These are phyloP conservation scores for Pristionchus maxplancki DNA, from an alignment of 2,888 invertebrate genomes.

Conservation along the genomic window DNA sequence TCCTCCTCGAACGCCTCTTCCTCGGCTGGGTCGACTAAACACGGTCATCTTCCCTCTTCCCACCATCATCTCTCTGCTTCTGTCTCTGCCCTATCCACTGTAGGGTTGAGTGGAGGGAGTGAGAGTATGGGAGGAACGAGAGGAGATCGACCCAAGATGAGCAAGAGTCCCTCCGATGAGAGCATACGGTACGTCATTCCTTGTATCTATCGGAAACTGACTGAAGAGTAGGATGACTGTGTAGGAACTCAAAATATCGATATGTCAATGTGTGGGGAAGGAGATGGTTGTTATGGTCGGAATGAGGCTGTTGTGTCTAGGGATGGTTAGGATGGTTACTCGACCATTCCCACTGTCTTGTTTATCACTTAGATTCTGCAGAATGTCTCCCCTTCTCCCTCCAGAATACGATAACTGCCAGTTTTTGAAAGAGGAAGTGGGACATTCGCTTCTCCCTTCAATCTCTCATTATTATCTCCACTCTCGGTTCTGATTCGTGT, in stretches of 20 bases:
- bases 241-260: too few relatives aligned
- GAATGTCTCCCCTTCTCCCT: neutral
- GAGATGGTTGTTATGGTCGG: too few relatives aligned
- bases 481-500: neutral
- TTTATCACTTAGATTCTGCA: slow-evolving; percentile 2
- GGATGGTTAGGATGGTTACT: too few relatives aligned
- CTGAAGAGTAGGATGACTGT: neutral
- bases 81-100: slow-evolving; percentile 64
- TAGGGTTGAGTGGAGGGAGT: slow-evolving; percentile 12
- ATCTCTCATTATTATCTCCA: neutral
- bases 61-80: slow-evolving; percentile 60
- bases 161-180: slow-evolving; percentile 73
- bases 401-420: neutral
- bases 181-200: slow-evolving; percentile 67
- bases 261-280: too few relatives aligned
- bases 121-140: slow-evolving; percentile 8
- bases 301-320: too few relatives aligned
- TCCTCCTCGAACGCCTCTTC: slow-evolving; percentile 53
- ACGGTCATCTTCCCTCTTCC: slow-evolving; percentile 45
- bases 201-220: neutral
- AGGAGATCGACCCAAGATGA: slow-evolving; percentile 60
- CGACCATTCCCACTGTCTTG: too few relatives aligned
- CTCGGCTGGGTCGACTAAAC: slow-evolving; percentile 56
- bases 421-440: neutral
- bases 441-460: neutral